Conservation (phyloP, 2,113 vertebrate species). For the Gavialis gangeticus region DNA sequence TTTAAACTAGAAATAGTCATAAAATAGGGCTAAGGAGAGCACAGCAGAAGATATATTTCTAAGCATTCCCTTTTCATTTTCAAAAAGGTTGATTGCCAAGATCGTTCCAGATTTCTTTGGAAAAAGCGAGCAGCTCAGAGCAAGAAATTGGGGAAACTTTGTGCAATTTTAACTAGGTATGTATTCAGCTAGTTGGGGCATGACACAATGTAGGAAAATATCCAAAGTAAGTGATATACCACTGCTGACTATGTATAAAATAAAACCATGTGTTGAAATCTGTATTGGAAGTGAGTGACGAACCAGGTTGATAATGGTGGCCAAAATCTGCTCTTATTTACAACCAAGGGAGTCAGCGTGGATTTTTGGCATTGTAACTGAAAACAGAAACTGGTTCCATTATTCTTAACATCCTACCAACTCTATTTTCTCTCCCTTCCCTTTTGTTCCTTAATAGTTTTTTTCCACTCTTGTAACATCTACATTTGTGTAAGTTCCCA, state of each 20-base stretch:
- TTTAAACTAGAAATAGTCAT: not conserved
- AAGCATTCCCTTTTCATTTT: not conserved
- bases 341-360: accelerated
- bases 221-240: accelerated
- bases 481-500: accelerated
- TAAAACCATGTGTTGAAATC: accelerated
- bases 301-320: not conserved
- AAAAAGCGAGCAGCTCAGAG: not conserved
- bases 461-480: not conserved
- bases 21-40: accelerated
- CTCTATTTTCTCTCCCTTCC: accelerated
- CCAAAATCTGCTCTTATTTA: not conserved
- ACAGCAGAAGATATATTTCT: not conserved
- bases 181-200: not conserved
- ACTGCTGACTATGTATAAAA: not conserved
- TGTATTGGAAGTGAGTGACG: not conserved
- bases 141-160: not conserved
- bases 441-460: not conserved
- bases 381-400: not conserved
- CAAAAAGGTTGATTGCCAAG: not conserved
- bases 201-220: accelerated
- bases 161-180: not conserved
- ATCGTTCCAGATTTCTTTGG: not conserved
- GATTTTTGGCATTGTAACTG: not conserved
- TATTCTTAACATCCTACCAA: accelerated